Evolutionary conservation across 2,888 invertebrate genomes (phyloP).

Genomic region (Petrolisthes manimaculis): DNA sequence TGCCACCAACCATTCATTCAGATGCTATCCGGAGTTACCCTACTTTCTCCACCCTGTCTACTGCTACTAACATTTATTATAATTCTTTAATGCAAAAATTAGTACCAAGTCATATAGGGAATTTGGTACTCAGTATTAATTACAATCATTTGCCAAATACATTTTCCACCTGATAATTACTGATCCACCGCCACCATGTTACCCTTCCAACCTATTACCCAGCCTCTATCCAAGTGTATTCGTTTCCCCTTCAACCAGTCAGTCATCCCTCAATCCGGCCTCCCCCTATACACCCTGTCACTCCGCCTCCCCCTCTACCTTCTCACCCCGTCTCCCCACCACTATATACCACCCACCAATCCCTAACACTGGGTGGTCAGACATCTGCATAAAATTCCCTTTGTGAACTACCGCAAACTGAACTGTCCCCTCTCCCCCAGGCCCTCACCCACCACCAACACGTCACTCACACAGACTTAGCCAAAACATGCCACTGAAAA

Average conservation of each 20-base stretch:
- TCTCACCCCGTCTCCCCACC: neutral
- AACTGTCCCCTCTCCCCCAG: neutral
- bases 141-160: too few species aligned
- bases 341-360: neutral
- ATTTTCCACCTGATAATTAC: too few species aligned
- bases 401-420: neutral
- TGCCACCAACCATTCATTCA: neutral
- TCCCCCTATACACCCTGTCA: neutral
- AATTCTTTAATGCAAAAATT: too few species aligned
- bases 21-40: too few species aligned
- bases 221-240: neutral
- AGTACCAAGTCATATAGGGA: too few species aligned
- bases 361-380: neutral
- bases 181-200: too few species aligned
- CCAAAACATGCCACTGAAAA: neutral
- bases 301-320: neutral
- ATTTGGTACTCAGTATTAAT: too few species aligned
- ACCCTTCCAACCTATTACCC: neutral
- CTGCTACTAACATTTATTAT: neutral
- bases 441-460: neutral
- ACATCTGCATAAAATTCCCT: constrained; percentile 6
- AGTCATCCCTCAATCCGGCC: neutral
- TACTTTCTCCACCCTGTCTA: neutral
- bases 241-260: neutral
- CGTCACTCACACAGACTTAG: too few species aligned